These are phyloP conservation scores for Toxostoma redivivum DNA, from an alignment of 2,113 vertebrate genomes.

Conservation along the genomic window DNA sequence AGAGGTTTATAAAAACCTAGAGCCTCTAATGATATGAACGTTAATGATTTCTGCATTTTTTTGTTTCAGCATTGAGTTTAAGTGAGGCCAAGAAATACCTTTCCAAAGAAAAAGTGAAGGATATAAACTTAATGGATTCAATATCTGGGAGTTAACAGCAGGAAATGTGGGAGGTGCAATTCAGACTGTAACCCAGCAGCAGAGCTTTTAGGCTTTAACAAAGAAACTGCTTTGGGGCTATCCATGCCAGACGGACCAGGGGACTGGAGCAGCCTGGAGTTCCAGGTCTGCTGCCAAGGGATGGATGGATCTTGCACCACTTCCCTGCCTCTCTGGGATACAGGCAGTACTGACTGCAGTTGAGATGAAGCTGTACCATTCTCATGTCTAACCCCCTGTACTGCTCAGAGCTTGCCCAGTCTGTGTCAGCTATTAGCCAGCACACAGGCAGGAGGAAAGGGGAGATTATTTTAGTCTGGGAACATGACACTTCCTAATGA, in stretches of 20 bases:
- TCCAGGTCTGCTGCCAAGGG: background rate
- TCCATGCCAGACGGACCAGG: accelerated
- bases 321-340: background rate
- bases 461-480: background rate
- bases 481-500: background rate
- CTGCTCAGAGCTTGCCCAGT: background rate
- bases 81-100: background rate
- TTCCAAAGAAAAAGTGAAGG: background rate
- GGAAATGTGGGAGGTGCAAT: background rate
- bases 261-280: background rate
- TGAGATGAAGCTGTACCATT: background rate
- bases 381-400: accelerated
- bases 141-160: background rate
- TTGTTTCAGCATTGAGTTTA: background rate
- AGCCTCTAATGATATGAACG: background rate
- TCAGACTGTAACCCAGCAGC: background rate
- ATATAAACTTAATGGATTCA: background rate
- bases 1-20: background rate
- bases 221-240: background rate
- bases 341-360: background rate
- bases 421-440: background rate
- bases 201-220: background rate
- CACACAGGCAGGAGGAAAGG: background rate
- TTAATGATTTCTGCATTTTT: background rate
- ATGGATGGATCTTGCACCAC: background rate